A percentile compares a stretch with the other conserved stretches of the same genome.
These are phyloP conservation scores for Plodia interpunctella DNA, from an alignment of 1,140 invertebrate species.

Conservation along the genomic window DNA sequence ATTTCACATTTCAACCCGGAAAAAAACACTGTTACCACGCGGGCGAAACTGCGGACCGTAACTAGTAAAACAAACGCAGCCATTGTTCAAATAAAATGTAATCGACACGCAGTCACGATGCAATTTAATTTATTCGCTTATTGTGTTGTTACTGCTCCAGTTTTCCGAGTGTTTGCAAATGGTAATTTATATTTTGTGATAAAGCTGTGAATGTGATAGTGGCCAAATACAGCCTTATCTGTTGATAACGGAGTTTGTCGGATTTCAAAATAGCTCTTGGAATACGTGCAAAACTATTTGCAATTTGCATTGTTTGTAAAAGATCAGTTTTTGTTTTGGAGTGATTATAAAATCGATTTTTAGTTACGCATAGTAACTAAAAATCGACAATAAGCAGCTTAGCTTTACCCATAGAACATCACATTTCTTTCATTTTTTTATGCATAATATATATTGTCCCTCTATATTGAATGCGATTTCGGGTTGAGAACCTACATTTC, in stretches of 20 bases:
- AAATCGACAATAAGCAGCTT: no score
- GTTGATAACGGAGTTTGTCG: background rate
- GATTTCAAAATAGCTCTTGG: background rate
- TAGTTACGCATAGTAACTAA: no score
- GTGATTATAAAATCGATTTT: no score
- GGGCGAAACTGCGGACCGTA: no score
- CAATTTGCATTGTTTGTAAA: background rate
- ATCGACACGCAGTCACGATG: background rate
- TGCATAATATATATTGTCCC: no score
- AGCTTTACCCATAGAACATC: no score
- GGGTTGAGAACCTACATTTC: no score
- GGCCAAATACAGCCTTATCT: background rate
- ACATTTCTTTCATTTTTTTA: no score
- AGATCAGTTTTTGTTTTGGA: no score
- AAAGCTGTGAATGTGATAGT: constrained; percentile 2
- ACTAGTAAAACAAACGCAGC: background rate
- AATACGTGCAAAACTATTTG: background rate
- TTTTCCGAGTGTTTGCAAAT: background rate
- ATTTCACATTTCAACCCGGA: no score
- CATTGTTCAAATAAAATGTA: constrained; percentile 5
- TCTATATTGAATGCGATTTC: no score
- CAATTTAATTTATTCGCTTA: constrained; percentile 5
- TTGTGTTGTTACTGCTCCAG: background rate
- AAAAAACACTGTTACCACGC: no score
- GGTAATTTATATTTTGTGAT: constrained; percentile 4